These are phyloP conservation scores for Calycopis cecrops DNA, from an alignment of 1,140 invertebrate genomes.

Conservation along the genomic window DNA sequence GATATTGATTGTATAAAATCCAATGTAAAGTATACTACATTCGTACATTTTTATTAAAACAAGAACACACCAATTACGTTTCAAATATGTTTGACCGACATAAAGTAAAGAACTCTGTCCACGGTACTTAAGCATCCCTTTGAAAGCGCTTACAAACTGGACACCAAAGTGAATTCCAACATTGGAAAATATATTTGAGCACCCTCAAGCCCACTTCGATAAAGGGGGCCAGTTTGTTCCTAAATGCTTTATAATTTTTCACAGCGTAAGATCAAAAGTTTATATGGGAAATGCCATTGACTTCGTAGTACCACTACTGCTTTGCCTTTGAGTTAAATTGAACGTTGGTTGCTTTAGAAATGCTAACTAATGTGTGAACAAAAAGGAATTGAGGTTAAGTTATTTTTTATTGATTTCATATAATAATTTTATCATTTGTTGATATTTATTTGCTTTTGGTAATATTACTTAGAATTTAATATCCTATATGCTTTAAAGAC, in stretches of 20 bases:
- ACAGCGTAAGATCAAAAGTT: constrained; percentile 19
- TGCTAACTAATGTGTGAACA: constrained; percentile 8
- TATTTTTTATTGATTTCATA: too few species aligned
- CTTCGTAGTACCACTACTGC: constrained; percentile 15
- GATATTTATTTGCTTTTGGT: too few species aligned
- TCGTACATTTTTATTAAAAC: background rate
- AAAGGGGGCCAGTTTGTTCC: constrained; percentile 23
- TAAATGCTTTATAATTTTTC: constrained; percentile 22
- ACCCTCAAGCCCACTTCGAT: constrained; percentile 11
- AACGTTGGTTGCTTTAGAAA: constrained; percentile 6
- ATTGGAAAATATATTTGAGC: constrained; percentile 17
- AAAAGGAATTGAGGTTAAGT: background rate
- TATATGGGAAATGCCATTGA: constrained; percentile 17
- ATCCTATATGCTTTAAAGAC: too few species aligned
- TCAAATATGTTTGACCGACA: constrained; percentile 15
- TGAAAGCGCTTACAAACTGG: constrained; percentile 18
- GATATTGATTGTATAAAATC: too few species aligned
- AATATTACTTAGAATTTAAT: too few species aligned
- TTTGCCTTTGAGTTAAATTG: constrained; percentile 17
- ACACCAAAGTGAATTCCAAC: constrained; percentile 20
- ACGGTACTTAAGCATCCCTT: constrained; percentile 19
- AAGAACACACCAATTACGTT: constrained; percentile 8
- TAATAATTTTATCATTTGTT: too few species aligned
- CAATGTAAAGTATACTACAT: too few species aligned
- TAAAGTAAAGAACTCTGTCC: constrained; percentile 13